phyloP scores from a whole-genome alignment of 37 sponge, comb jelly and placozoan genomes.

The Agelas oroides region DNA sequence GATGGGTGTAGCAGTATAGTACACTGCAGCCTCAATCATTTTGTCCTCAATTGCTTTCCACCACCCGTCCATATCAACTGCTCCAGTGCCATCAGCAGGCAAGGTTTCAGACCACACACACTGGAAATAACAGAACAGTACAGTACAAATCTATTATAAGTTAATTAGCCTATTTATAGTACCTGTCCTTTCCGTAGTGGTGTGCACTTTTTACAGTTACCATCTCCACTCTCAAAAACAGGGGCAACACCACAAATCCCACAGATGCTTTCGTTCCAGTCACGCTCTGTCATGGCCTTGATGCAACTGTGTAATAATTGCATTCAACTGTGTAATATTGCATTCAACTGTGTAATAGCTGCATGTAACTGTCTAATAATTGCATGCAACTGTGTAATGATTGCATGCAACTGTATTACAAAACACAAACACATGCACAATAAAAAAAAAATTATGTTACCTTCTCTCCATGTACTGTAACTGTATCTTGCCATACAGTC shows the following conservation, averaged over 20 bases:
- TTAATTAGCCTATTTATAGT: not conserved
- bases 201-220: constrained; percentile 17
- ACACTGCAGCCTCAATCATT: constrained; percentile 12
- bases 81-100: not conserved
- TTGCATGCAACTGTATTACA: no score
- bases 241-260: constrained; percentile 26
- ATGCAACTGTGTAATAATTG: not conserved
- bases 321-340: not conserved
- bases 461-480: not conserved
- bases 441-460: not conserved
- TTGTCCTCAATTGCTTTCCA: constrained; percentile 12
- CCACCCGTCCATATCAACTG: constrained; percentile 12
- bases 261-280: constrained; percentile 15
- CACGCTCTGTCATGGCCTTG: constrained; percentile 4
- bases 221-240: constrained; percentile 30
- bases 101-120: not conserved
- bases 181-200: constrained; percentile 9
- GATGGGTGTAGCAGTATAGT: not conserved
- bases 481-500: not conserved
- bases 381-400: constrained; percentile 13
- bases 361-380: no score
- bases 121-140: not conserved
- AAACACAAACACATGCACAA: no score
- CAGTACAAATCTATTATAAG: not conserved
- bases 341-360: no score